Conservation (phyloP, 2,888 invertebrate species). For the Apodemia duryi region DNA sequence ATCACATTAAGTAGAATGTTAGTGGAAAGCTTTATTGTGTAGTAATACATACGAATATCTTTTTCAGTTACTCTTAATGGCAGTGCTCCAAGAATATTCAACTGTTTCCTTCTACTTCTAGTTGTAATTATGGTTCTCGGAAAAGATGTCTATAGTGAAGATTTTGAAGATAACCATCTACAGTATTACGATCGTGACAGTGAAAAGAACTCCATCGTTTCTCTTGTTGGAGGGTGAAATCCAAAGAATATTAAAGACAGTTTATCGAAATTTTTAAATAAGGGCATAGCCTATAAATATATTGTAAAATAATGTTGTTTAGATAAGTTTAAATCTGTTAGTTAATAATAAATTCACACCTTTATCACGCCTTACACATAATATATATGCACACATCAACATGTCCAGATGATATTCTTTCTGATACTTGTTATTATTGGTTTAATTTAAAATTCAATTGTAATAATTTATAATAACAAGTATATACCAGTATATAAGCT, state of each 20-base stretch:
- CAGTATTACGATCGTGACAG: constrained; percentile 38
- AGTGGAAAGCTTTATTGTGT: background rate
- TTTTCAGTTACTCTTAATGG: constrained; percentile 66
- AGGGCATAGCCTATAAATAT: constrained; percentile 8
- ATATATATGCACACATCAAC: background rate
- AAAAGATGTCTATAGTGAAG: constrained; percentile 42
- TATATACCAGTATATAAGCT: too few species aligned
- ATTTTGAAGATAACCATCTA: constrained; percentile 32
- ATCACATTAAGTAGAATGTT: background rate
- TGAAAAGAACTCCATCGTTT: constrained; percentile 33
- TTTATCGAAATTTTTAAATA: background rate
- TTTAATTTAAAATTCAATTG: too few species aligned
- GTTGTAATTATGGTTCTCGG: constrained; percentile 48
- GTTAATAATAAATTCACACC: background rate
- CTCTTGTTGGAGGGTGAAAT: constrained; percentile 49
- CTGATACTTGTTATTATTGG: background rate
- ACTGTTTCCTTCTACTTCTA: constrained; percentile 55
- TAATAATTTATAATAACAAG: too few species aligned
- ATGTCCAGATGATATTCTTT: background rate
- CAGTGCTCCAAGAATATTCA: constrained; percentile 44
- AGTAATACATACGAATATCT: constrained; percentile 4
- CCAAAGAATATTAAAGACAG: background rate
- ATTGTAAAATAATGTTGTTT: constrained; percentile 5
- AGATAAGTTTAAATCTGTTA: constrained; percentile 5
- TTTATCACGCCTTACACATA: background rate